Evolutionary conservation across 2,113 vertebrate genomes (phyloP), one percentile per base, ranked within the genome.

Genomic region (Abramis brama): DNA sequence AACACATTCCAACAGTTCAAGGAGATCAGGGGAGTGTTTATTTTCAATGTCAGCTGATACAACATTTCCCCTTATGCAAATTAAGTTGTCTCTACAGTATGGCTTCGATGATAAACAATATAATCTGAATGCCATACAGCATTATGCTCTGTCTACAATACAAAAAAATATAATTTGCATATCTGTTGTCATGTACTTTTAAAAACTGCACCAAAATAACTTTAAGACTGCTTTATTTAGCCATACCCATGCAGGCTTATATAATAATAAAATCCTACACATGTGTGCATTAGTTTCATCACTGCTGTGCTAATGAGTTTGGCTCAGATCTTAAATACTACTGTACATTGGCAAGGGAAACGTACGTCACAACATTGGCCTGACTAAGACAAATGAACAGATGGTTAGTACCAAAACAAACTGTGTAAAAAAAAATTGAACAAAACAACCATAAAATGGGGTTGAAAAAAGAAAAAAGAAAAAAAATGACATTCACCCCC

Each of bases 31-130:
- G 3, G 76, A 84, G 66, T 77, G 77, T 84, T 94, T 94, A 94
- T 95, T 95, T 92, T 86, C 88, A 91, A 79, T 75, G 47, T 91
- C 86, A 90, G 89, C 88, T 86, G 93, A 92, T 91, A 93, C 92
- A 95, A 88, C 39, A 57, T 64, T 15, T 23, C 33, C 50, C 47
- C 55, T 9, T 79, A n/a, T 59, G 76, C 52, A 36, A 36, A 79
- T 55, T 25, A 76, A 60, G 83, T 25, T 39, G 39, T 30, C 7
- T 64, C 66, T 10, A 23, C 13, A 64, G 27, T 70, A 59, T 47
- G 52, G 68, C 83, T 76, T 82, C 2, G 47, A 43, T 59, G 47
- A 57, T 50, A 27, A 27, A 85, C 47, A 55, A 5, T 23, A 78
- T 50, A 19, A 68, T 62, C 23, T 85, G 52, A 79, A 70, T 66